A percentile compares a stretch with the other conserved stretches of the same genome.
Conservation (phyloP, 1,140 invertebrate genomes). For the Chlorops oryzae region DNA sequence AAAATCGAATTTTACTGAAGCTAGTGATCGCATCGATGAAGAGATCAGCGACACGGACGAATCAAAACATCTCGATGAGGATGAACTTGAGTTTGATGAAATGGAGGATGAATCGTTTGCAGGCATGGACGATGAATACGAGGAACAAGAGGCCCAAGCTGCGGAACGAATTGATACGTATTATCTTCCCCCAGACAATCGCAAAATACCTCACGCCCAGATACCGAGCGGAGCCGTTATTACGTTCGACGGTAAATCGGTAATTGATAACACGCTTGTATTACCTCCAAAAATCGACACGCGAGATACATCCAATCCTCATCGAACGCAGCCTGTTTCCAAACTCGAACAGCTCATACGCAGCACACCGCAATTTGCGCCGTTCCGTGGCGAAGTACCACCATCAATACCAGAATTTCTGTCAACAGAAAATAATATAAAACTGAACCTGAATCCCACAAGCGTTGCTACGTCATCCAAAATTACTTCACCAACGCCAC, state of each 20-base stretch:
- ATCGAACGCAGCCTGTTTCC: slow-evolving; percentile 52
- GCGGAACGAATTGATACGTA: slow-evolving; percentile 62
- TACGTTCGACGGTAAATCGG: slow-evolving; percentile 65
- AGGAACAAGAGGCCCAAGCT: slow-evolving; percentile 59
- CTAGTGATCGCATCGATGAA: slow-evolving; percentile 48
- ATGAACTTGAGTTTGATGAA: slow-evolving; percentile 20
- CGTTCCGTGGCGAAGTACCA: slow-evolving; percentile 65
- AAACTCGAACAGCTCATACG: slow-evolving; percentile 55
- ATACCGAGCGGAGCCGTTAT: slow-evolving; percentile 54
- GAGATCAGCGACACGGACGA: slow-evolving; percentile 21
- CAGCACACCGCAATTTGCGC: slow-evolving; percentile 63
- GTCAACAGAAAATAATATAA: slow-evolving; percentile 17
- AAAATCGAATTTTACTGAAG: too few relatives aligned
- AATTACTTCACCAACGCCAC: background rate
- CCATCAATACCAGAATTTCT: slow-evolving; percentile 27
- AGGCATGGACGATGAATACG: slow-evolving; percentile 48
- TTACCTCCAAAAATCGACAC: slow-evolving; percentile 52
- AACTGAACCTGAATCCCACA: slow-evolving; percentile 15
- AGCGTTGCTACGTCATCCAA: background rate
- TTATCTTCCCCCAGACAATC: slow-evolving; percentile 60
- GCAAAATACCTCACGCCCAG: slow-evolving; percentile 43
- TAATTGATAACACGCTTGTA: slow-evolving; percentile 58
- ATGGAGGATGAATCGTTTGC: slow-evolving; percentile 41
- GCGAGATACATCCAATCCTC: slow-evolving; percentile 38
- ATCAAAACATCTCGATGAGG: background rate